Evolutionary conservation across 2,888 invertebrate species (phyloP), one percentile per base, ranked within the genome.

Genomic region (Diaprepes abbreviatus): DNA sequence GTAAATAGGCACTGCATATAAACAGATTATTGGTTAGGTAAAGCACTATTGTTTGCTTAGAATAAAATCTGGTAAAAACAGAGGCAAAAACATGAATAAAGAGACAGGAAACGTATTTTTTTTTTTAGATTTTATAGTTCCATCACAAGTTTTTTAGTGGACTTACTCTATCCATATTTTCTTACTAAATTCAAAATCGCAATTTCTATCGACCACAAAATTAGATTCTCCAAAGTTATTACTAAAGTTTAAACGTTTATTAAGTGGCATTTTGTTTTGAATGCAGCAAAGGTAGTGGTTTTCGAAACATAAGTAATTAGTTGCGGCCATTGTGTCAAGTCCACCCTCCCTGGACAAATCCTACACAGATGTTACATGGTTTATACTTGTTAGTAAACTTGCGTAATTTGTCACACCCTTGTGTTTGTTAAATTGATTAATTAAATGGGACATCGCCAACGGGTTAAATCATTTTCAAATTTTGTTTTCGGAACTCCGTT

Each of bases 341-440:
- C 66, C 71, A 67, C 66, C 62, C 66, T 64, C 73, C 57, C 74
- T 70, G 78, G 78, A 79, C 79, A 79, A 77, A 78, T 79, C 79
- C 74, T 73, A 71, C 75, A 73, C 79, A 79, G 79, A 79, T 79
- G 79, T 79, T 78, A 75, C 79, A 77, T 76, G 79, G 77, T 79
- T 79, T 78, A 77, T 78, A 79, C 77, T 78, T 78, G 79, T 79
- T 79, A 75, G 76, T 70, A 73, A 79, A 78, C 78, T 79, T 78
- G 75, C 43, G 75, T 76, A 76, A 79, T 79, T 79, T 79, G 79
- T 79, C 79, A 79, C 76, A 70, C 70, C 71, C 72, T 73, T 21
- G 50, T 77, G 77, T 78, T 78, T 77, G 76, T 73, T 74, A 74
- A 71, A 76, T 74, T 79, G 78, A 79, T 78, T 79, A 79, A 79